These are phyloP conservation scores for Acridotheres tristis DNA, from an alignment of 2,797 vertebrate genomes.

Conservation along the genomic window DNA sequence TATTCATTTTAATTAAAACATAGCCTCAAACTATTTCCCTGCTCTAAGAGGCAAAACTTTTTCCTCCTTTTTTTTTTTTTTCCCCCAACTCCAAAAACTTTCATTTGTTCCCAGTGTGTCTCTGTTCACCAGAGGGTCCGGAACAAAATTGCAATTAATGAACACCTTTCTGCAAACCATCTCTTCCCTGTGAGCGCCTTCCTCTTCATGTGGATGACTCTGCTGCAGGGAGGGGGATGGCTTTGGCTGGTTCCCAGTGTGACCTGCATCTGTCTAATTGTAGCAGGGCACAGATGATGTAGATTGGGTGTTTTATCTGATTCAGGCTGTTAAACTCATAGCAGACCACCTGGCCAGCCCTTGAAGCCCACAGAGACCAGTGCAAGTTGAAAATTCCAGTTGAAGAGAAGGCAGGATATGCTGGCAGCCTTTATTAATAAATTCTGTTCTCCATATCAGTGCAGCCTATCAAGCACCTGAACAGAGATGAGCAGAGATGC, in stretches of 20 bases:
- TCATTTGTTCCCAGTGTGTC: constrained; percentile 60
- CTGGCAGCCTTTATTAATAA: not conserved
- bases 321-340: not conserved
- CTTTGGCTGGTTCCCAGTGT: not conserved
- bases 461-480: not conserved
- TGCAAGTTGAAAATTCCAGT: not conserved
- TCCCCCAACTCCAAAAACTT: constrained; percentile 24
- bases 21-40: constrained; percentile 81
- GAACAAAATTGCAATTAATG: constrained; percentile 69
- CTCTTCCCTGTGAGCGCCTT: not conserved
- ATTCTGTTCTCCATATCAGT: not conserved
- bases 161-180: constrained; percentile 46
- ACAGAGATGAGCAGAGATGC: not conserved
- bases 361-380: not conserved
- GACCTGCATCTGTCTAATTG: not conserved
- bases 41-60: constrained; percentile 76
- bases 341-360: not conserved
- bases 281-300: not conserved
- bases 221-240: not conserved
- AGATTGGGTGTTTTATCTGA: not conserved
- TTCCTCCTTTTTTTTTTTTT: not conserved
- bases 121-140: constrained; percentile 51
- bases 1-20: constrained; percentile 88
- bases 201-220: not conserved
- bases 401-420: not conserved